Base-by-base conservation (phyloP, 1,140 invertebrate species). In the Spodoptera frugiperda region DNA sequence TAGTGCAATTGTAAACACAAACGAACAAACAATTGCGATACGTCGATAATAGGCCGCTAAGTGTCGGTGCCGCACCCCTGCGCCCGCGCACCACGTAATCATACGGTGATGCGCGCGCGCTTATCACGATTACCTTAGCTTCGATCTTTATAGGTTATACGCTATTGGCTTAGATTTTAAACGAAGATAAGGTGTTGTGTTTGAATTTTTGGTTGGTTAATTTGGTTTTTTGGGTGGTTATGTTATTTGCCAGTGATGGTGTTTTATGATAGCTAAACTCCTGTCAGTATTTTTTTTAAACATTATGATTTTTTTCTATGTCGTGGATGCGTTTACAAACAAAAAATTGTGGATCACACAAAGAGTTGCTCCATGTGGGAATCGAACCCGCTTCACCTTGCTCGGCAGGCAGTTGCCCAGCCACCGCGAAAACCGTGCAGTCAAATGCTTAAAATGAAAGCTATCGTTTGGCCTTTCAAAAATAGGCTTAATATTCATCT, bases 31-130 rank as follows among this genome's bases (percentile, higher is more conserved):
- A 79, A 77, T 80, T 65, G 78, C 73, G 74, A 78, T 77, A 80
- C 17, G 61, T 74, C 77, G 81, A 80, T 82, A 80, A 80, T 80
- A 53, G 79, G 25, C 19, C 51, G 65, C 77, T 78, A 81, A 80
- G 77, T 80, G 79, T 73, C 55, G 55, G 71, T 67, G 39, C 71
- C 54, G 71, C 55, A 30, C 44, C 59, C 39, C 67, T 73, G 46
- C 65, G 63, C 51, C 57, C 49, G 61, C 54, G 61, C 39, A 46
- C 1, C 33, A 3, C 21, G 68, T 77, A 77, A 77, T 79, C 55
- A 76, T 78, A 72, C 57, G 55, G 57, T 46, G 75, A 77, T 71
- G 76, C 67, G 70, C 68, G 14, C 3, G 30, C 71, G 48, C 39
- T 51, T 65, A 39, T 72, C 19, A 21, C 53, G 44, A 53, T 70